Conservation (phyloP, 2,113 vertebrate genomes). For the Rhea pennata region DNA sequence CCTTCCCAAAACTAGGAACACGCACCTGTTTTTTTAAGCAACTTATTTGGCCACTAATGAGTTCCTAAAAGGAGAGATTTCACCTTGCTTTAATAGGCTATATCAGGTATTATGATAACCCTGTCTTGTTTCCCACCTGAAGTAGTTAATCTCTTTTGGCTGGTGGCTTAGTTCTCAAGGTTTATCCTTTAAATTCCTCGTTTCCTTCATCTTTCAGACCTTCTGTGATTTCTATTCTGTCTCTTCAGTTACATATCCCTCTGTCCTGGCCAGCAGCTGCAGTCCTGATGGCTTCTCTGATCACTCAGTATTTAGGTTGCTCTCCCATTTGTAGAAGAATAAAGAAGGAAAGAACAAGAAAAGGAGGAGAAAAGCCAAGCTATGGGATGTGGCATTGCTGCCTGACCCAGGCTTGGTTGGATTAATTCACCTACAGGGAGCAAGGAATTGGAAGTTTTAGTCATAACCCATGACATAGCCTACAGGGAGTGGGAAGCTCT, state of each 20-base stretch:
- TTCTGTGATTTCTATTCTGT: neutral
- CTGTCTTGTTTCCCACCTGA: neutral
- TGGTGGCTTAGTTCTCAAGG: neutral
- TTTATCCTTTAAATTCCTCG: neutral
- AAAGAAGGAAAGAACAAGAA: neutral
- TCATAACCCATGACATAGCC: neutral
- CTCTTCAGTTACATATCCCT: neutral
- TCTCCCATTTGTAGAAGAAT: neutral
- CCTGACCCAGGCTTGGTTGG: rapidly evolving
- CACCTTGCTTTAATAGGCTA: neutral
- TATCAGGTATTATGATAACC: rapidly evolving
- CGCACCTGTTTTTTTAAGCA: rapidly evolving
- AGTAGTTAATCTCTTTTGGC: neutral
- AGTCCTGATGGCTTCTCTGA: neutral
- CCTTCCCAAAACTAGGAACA: rapidly evolving
- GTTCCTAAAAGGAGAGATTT: neutral
- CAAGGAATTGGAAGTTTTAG: neutral
- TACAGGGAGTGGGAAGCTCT: neutral
- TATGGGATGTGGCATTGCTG: neutral
- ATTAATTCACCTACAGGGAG: neutral
- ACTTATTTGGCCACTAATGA: neutral
- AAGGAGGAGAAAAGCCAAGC: neutral
- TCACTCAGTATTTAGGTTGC: neutral
- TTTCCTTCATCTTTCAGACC: neutral
- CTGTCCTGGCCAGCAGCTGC: neutral